Evolutionary conservation across 2,797 vertebrate species (phyloP).

Genomic region (Cygnus olor): DNA sequence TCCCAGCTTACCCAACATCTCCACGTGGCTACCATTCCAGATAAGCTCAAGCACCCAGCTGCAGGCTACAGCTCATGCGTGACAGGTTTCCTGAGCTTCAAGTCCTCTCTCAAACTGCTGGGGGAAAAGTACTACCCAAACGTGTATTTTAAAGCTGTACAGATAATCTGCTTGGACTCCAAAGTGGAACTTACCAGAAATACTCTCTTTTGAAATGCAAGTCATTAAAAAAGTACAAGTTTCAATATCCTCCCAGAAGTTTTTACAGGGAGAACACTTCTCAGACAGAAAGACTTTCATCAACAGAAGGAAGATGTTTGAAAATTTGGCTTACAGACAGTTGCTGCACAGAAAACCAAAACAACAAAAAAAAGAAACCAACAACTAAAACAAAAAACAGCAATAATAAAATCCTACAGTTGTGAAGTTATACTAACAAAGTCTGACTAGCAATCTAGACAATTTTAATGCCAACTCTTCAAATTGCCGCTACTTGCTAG

Average conservation of each 20-base stretch:
- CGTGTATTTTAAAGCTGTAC: neutral
- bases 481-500: neutral
- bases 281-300: neutral
- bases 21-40: neutral
- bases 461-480: neutral
- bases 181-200: neutral
- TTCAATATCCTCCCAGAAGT: neutral
- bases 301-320: neutral
- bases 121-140: neutral
- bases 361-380: neutral
- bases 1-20: neutral
- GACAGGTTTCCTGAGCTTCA: neutral
- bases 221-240: neutral
- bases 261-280: neutral
- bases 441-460: neutral
- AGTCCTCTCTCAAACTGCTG: neutral
- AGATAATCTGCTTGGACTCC: neutral
- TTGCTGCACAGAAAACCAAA: neutral
- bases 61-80: neutral
- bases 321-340: neutral
- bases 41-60: neutral
- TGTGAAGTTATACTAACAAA: neutral
- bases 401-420: neutral
- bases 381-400: neutral
- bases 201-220: neutral